Evolutionary conservation across 1,140 invertebrate genomes (phyloP).

Genomic region (Liolophura sinensis): DNA sequence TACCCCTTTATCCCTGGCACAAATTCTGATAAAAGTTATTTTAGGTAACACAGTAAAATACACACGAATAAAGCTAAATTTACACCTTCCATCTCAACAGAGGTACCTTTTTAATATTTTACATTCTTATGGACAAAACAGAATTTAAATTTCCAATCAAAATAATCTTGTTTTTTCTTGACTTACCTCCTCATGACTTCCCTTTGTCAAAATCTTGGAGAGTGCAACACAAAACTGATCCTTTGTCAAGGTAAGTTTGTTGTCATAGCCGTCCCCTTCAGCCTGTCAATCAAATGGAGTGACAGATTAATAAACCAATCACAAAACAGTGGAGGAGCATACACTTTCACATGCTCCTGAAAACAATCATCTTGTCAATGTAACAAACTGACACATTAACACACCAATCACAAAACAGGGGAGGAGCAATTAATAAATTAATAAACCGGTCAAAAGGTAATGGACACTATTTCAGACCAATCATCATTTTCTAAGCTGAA

Average conservation of each 20-base stretch:
- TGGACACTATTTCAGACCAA: no score
- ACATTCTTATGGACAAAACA: not conserved
- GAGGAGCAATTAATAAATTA: no score
- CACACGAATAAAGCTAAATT: not conserved
- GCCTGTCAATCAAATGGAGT: conserved; percentile 34
- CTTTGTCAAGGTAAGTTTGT: conserved; percentile 50
- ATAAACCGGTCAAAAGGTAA: no score
- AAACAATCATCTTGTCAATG: no score
- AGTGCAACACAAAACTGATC: conserved; percentile 56
- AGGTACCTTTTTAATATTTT: not conserved
- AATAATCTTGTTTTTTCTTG: not conserved
- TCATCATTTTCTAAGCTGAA: no score
- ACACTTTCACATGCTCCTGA: no score
- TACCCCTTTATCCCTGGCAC: no score
- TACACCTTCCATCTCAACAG: not conserved
- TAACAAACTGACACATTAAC: no score
- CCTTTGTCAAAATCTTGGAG: conserved; percentile 50
- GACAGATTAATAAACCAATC: not conserved
- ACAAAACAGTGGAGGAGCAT: not conserved
- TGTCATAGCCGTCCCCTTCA: conserved; percentile 55
- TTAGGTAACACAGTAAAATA: not conserved
- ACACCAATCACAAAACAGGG: no score
- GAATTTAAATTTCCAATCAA: not conserved
- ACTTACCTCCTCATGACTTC: conserved; percentile 48
- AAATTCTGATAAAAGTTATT: no score